Base-by-base conservation (phyloP, 1,140 invertebrate genomes). In the Cherax quadricarinatus region DNA sequence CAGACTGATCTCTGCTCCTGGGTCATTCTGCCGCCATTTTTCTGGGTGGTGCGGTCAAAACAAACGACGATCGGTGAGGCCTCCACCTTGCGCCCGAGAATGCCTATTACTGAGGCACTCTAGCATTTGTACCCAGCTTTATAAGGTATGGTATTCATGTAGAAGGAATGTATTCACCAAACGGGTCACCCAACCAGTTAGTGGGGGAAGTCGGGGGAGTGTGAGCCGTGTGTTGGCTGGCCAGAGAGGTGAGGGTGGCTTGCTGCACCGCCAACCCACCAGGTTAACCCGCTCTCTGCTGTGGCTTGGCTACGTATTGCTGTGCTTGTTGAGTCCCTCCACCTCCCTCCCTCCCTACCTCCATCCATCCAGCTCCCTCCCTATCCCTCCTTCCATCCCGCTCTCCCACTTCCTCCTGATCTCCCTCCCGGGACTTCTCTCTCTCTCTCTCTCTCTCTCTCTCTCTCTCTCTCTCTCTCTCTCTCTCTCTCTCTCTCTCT, bases 141-240 rank as follows among this genome's bases (percentile, higher is more conserved):
- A 87, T 87, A 86, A 86, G 84, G 84, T 86, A 87, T 87, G 85
- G 85, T 87, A 87, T 87, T 87, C 85, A 87, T 87, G 85, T 87
- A 75, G 85, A 53, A 87, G 85, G 85, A 79, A 87, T 75, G 85
- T 87, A 87, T 87, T 87, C 85, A 87, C 73, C 85, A 87, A 78
- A 86, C 84, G 84, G 84, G 84, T 86, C 84, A 86, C 48, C 62
- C 62, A 66, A 60, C 30, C 85, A 81, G 83, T 70, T 70, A 70
- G 62, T 41, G 66, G 60, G 41, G 83, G 66, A 70, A 60, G 83
- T 4, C 48, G 60, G 62, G 12, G 53, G 24, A 70, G 53, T 48
- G 6, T 48, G 60, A 49, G 30, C 66, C 83, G 16, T 70, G 83
- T 48, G 83, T 1, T 9, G 12, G n/a, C 60, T 30, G 18, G 83